phyloP scores from a whole-genome alignment of 1,140 invertebrate species.

The Pseudachorutes palmiensis region DNA sequence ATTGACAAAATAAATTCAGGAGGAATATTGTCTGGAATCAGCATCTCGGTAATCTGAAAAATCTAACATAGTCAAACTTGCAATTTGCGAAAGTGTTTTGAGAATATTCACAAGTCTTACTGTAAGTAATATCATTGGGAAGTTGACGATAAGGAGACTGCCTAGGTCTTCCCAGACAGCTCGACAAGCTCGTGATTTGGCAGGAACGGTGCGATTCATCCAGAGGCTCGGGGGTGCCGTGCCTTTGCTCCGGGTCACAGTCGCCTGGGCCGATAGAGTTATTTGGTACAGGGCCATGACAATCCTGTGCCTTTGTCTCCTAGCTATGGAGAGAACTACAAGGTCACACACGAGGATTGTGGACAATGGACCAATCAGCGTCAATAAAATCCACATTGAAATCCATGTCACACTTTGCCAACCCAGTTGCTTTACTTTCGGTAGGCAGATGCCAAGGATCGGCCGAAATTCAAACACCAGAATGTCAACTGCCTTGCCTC shows the following conservation, averaged over 20 bases:
- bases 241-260: conserved; percentile 36
- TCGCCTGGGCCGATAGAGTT: conserved; percentile 64
- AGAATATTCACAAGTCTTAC: conserved; percentile 22
- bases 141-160: conserved; percentile 32
- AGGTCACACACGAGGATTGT: conserved; percentile 37
- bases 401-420: conserved; percentile 29
- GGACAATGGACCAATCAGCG: conserved; percentile 31
- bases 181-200: conserved; percentile 32
- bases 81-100: background rate
- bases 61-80: too few species aligned
- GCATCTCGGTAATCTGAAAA: conserved; percentile 17
- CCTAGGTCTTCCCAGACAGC: conserved; percentile 35
- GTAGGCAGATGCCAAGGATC: conserved; percentile 32
- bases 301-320: conserved; percentile 71
- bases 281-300: conserved; percentile 76
- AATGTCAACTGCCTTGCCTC: background rate
- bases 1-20: conserved; percentile 23
- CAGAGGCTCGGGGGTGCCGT: conserved; percentile 34
- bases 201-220: conserved; percentile 33
- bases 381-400: conserved; percentile 27
- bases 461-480: conserved; percentile 27
- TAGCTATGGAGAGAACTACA: conserved; percentile 61
- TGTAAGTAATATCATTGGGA: conserved; percentile 36
- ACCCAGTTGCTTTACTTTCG: conserved; percentile 22
- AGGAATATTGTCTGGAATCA: conserved; percentile 21